Conservation (phyloP, 2,113 vertebrate species). For the Uria lomvia region DNA sequence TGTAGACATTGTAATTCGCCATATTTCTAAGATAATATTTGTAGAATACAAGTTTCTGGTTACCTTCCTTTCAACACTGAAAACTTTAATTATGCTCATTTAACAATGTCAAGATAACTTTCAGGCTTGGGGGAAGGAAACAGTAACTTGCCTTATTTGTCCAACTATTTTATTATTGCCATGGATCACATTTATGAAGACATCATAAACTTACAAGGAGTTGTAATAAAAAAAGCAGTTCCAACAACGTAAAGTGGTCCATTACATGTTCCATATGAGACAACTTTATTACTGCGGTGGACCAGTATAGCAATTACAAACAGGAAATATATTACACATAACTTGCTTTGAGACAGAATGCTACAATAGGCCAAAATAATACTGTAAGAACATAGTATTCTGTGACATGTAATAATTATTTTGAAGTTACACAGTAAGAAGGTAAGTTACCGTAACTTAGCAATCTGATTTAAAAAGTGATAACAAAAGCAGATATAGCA, state of each 20-base stretch:
- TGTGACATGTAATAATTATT: constrained; percentile 10
- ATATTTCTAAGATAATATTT: neutral
- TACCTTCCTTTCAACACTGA: neutral
- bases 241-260: neutral
- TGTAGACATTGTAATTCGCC: neutral
- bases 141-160: neutral
- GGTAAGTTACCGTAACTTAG: neutral
- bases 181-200: constrained; percentile 38
- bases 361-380: neutral
- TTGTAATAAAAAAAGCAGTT: constrained; percentile 12
- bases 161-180: constrained; percentile 5
- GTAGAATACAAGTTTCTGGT: neutral
- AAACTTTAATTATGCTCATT: neutral
- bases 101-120: neutral
- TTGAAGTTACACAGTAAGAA: constrained; percentile 13
- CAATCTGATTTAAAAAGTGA: neutral
- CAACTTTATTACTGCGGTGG: constrained; percentile 28
- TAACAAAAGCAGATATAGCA: constrained; percentile 13
- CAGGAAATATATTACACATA: constrained; percentile 10
- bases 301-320: neutral
- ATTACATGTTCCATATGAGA: neutral
- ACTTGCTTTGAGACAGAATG: constrained; percentile 36
- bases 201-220: constrained; percentile 4
- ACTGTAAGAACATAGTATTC: neutral
- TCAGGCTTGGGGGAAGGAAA: neutral